These are phyloP conservation scores for Pheucticus melanocephalus DNA, from an alignment of 2,113 vertebrate genomes.

Conservation along the genomic window DNA sequence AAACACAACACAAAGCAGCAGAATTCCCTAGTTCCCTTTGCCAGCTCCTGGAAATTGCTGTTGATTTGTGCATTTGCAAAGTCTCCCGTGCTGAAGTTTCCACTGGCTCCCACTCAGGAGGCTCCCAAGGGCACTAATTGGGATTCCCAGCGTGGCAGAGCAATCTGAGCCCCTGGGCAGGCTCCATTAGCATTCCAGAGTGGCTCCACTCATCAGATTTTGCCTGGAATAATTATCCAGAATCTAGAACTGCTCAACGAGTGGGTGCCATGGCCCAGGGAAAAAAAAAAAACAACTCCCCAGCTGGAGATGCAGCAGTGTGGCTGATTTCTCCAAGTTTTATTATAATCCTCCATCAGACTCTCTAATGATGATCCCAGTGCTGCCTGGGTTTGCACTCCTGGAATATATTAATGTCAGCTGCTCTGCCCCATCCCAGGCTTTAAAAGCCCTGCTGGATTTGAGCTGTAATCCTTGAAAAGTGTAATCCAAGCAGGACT, in stretches of 20 bases:
- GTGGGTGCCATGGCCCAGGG: neutral
- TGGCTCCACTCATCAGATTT: fast-evolving
- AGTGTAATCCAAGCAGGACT: conserved; percentile 54
- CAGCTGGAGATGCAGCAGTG: neutral
- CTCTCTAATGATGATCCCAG: neutral
- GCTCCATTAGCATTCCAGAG: neutral
- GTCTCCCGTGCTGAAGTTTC: neutral
- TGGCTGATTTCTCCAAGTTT: neutral
- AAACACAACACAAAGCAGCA: neutral
- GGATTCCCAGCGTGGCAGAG: neutral
- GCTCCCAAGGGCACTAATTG: neutral
- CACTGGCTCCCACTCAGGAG: neutral
- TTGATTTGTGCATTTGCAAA: neutral
- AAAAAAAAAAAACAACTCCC: neutral
- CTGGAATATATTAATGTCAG: neutral
- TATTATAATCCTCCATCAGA: neutral
- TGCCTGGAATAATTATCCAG: neutral
- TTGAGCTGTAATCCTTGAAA: conserved; percentile 42
- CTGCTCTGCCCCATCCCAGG: neutral
- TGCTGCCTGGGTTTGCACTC: neutral
- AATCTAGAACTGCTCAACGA: neutral
- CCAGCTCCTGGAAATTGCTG: neutral
- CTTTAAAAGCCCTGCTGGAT: conserved; percentile 52
- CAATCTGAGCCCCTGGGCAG: neutral
- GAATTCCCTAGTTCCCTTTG: neutral